Conservation (phyloP, 2,888 invertebrate species). For the Eilema depressum region DNA sequence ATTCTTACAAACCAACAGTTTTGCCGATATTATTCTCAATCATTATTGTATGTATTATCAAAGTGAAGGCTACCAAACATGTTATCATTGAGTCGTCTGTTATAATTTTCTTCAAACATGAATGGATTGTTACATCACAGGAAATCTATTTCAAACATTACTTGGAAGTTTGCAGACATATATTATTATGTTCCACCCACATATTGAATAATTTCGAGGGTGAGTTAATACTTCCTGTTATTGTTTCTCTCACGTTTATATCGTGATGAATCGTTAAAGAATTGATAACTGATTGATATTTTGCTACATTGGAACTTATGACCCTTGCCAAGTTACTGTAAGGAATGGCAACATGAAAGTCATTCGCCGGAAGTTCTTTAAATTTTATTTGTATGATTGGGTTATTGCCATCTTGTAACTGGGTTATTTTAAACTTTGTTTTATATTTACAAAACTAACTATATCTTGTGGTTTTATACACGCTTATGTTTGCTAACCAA, state of each 20-base stretch:
- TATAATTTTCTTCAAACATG: constrained; percentile 44
- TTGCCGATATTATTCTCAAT: not conserved
- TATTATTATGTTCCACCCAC: constrained; percentile 45
- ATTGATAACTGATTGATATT: constrained; percentile 1
- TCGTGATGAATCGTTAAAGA: constrained; percentile 2
- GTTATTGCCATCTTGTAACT: not conserved
- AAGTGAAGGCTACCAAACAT: constrained; percentile 12
- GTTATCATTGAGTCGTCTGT: constrained; percentile 43
- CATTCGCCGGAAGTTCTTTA: constrained; percentile 1
- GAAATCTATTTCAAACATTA: constrained; percentile 62
- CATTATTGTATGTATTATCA: not conserved
- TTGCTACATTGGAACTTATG: not conserved
- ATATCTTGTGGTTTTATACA: too few species aligned
- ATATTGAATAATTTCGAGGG: constrained; percentile 36
- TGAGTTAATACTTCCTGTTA: constrained; percentile 57
- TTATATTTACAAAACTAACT: not conserved
- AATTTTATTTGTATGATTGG: not conserved
- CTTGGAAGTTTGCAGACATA: constrained; percentile 44
- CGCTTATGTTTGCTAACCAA: not conserved
- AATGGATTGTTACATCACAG: constrained; percentile 56
- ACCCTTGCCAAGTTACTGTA: constrained; percentile 13
- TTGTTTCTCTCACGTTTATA: constrained; percentile 12
- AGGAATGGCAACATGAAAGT: not conserved
- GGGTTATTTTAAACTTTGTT: not conserved
- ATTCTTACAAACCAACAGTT: not conserved